These are phyloP conservation scores for Vombatus ursinus DNA, from an alignment of 2,113 vertebrate genomes.

Conservation along the genomic window DNA sequence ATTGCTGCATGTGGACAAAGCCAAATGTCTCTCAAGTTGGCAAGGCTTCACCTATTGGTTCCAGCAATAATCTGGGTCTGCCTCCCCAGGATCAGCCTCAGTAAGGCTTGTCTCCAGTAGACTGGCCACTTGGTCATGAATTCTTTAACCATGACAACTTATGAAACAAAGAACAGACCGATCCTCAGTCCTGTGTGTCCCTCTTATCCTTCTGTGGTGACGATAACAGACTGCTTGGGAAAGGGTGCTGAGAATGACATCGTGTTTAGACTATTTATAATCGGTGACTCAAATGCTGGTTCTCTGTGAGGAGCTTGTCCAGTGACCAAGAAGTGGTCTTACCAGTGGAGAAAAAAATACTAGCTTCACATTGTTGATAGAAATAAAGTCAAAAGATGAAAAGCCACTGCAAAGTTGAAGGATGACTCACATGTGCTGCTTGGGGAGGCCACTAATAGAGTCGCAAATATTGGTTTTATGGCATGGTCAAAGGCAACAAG, in stretches of 20 bases:
- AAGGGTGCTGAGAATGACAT: not conserved
- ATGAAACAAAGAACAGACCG: not conserved
- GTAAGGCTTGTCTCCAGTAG: not conserved
- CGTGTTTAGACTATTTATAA: not conserved
- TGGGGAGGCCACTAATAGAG: too few species aligned
- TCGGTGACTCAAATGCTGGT: too few species aligned
- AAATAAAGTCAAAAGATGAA: too few species aligned
- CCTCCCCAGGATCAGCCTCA: not conserved
- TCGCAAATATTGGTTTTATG: too few species aligned
- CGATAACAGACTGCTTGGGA: not conserved
- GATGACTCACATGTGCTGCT: too few species aligned
- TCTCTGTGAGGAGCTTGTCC: too few species aligned
- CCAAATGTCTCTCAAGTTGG: not conserved
- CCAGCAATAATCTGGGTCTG: not conserved
- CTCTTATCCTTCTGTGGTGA: not conserved
- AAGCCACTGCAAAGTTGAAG: too few species aligned
- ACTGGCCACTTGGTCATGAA: not conserved
- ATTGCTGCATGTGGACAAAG: not conserved
- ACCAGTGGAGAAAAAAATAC: too few species aligned
- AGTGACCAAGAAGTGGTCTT: too few species aligned
- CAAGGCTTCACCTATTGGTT: too few species aligned
- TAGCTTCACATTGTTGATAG: too few species aligned
- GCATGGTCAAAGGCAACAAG: too few species aligned
- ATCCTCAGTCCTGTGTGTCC: not conserved
- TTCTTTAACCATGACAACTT: not conserved